phyloP scores from a whole-genome alignment of 1,140 invertebrate species.

The Atta texana region DNA sequence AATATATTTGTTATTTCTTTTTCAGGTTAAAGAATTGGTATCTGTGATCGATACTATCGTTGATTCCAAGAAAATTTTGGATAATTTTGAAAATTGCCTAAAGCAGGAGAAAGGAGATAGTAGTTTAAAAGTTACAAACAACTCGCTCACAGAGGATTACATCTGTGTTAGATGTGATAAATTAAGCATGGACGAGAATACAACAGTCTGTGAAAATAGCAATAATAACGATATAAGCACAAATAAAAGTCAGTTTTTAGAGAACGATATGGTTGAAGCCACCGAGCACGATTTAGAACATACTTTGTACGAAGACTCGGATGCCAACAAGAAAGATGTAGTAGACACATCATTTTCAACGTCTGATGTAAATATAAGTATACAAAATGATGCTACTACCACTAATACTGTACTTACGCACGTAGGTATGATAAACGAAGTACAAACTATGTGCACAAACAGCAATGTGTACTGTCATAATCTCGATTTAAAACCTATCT shows the following conservation, averaged over 20 bases:
- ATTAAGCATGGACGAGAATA: conserved; percentile 50
- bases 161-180: conserved; percentile 51
- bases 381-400: conserved; percentile 20
- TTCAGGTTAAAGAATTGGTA: conserved; percentile 85
- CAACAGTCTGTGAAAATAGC: conserved; percentile 34
- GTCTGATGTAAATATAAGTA: conserved; percentile 13
- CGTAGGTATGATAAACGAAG: conserved; percentile 46
- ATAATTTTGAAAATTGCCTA: conserved; percentile 36
- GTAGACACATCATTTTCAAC: conserved; percentile 33
- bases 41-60: conserved; percentile 81
- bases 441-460: conserved; percentile 40
- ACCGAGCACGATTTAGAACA: conserved; percentile 71
- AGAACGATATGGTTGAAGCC: conserved; percentile 52
- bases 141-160: conserved; percentile 49
- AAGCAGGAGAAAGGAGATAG: conserved; percentile 27
- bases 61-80: conserved; percentile 66
- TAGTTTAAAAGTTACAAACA: conserved; percentile 29
- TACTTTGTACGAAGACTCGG: conserved; percentile 71
- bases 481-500: conserved; percentile 62
- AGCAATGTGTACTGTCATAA: conserved; percentile 45
- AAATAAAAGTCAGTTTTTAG: conserved; percentile 53
- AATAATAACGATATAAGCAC: conserved; percentile 55
- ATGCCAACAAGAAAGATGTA: neutral
- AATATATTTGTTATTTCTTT: conserved; percentile 24
- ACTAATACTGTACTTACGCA: neutral